These are phyloP conservation scores for Podarcis lilfordi DNA, from an alignment of 2,797 vertebrate genomes.

Conservation along the genomic window DNA sequence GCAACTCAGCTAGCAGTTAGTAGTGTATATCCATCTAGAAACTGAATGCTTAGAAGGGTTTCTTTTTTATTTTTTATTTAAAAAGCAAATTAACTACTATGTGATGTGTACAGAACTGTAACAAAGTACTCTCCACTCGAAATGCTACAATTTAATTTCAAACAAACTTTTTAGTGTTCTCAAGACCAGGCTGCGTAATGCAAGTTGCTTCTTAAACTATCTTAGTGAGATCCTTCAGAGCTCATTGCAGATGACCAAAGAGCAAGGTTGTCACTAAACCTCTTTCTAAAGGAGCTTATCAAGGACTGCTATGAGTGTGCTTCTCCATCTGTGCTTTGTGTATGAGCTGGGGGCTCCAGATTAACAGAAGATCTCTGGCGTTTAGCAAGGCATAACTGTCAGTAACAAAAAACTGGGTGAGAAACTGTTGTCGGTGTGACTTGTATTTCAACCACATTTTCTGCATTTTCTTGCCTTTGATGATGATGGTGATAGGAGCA, in stretches of 20 bases:
- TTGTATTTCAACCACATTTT: background rate
- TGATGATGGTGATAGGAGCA: background rate
- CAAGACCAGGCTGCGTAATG: conserved; percentile 8
- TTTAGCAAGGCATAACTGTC: background rate
- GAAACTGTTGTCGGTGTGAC: conserved; percentile 43
- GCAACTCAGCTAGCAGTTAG: conserved; percentile 62
- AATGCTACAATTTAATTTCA: conserved; percentile 50
- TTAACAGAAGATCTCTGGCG: background rate
- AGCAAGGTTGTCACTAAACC: conserved; percentile 35
- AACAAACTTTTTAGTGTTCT: background rate
- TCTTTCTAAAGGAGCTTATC: conserved; percentile 31
- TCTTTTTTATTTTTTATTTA: conserved; percentile 1
- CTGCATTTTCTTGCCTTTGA: background rate
- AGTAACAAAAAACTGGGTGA: background rate
- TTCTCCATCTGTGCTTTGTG: conserved; percentile 1
- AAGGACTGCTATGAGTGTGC: conserved; percentile 12
- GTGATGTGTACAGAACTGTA: conserved; percentile 40
- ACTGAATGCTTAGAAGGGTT: conserved; percentile 41
- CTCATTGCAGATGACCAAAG: conserved; percentile 41
- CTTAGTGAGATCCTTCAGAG: conserved; percentile 24
- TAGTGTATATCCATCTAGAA: conserved; percentile 38
- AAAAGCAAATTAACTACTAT: conserved; percentile 58
- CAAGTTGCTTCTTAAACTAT: conserved; percentile 43
- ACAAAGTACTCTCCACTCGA: conserved; percentile 54
- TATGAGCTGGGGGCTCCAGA: background rate